Evolutionary conservation across 2,113 vertebrate species (phyloP).

Genomic region (Spea bombifrons): DNA sequence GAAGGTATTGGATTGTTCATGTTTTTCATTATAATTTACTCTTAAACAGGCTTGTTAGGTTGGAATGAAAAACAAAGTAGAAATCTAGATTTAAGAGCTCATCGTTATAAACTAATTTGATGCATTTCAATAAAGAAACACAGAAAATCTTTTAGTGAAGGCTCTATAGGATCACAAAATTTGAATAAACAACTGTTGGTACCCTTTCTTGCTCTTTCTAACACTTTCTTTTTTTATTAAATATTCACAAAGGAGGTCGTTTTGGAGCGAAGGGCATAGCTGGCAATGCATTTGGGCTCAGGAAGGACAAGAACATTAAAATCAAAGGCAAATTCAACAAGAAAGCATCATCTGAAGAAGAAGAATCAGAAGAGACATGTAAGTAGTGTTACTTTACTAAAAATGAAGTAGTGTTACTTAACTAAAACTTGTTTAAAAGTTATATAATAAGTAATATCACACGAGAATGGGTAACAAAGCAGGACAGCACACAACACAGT

Average conservation of each 20-base stretch:
- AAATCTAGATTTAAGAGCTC: too few relatives aligned
- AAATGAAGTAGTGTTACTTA: too few relatives aligned
- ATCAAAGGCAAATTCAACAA: neutral
- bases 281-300: neutral
- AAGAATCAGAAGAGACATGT: neutral
- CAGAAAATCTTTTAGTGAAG: neutral
- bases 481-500: too few relatives aligned
- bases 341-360: too few relatives aligned
- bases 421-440: too few relatives aligned
- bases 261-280: neutral
- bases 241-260: neutral
- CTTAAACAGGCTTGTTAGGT: neutral
- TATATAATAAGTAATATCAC: too few relatives aligned
- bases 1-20: neutral
- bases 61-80: neutral
- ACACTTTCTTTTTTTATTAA: neutral
- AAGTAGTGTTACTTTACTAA: too few relatives aligned
- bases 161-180: neutral
- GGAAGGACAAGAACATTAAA: neutral
- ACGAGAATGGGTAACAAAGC: too few relatives aligned
- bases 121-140: neutral
- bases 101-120: too few relatives aligned
- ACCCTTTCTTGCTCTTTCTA: neutral
- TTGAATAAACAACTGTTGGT: neutral
- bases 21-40: too few relatives aligned